Conservation (phyloP, 1,140 invertebrate genomes). For the Cotesia glomerata region DNA sequence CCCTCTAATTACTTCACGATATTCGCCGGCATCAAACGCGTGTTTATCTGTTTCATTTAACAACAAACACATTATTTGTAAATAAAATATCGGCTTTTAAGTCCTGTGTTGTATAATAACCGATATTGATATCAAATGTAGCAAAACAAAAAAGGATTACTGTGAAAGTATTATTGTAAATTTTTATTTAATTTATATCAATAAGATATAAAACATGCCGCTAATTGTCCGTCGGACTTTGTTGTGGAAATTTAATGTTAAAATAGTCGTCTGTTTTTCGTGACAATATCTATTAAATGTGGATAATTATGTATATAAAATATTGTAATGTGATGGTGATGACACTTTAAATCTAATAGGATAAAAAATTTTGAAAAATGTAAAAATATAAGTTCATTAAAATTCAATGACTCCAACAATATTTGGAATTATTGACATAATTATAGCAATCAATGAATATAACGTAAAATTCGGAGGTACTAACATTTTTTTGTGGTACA, state of each 20-base stretch:
- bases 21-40: neutral
- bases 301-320: neutral
- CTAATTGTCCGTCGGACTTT: too few relatives aligned
- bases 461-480: too few relatives aligned
- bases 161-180: neutral
- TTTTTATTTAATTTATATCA: too few relatives aligned
- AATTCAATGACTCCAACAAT: neutral
- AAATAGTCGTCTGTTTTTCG: neutral
- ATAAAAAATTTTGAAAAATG: neutral
- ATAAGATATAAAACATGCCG: too few relatives aligned
- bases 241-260: neutral
- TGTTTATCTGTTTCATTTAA: neutral
- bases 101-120: too few relatives aligned
- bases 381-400: neutral
- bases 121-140: neutral
- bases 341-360: neutral
- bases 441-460: neutral
- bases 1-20: conserved; percentile 2
- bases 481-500: too few relatives aligned
- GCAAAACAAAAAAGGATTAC: neutral
- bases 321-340: neutral
- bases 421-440: neutral
- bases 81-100: too few relatives aligned
- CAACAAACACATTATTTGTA: neutral
- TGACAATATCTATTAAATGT: neutral